Evolutionary conservation across 2,113 vertebrate genomes (phyloP).

Genomic region (Rafetus swinhoei): DNA sequence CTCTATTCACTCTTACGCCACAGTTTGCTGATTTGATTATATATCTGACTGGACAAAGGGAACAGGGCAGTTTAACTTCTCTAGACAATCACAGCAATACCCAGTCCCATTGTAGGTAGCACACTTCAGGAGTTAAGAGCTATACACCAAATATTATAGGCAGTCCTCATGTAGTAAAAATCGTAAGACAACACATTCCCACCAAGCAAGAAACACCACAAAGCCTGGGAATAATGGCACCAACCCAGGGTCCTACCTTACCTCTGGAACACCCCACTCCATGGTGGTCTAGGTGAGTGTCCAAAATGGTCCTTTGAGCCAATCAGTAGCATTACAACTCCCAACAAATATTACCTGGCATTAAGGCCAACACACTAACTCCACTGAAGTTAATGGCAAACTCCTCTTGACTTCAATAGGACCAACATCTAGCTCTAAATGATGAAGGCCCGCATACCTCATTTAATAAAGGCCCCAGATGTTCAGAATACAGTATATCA

Average conservation of each 20-base stretch:
- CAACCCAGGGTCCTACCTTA: constrained; percentile 25
- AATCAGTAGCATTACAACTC: neutral
- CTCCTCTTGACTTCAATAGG: rapidly evolving
- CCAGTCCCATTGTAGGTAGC: constrained; percentile 33
- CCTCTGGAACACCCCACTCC: constrained; percentile 13
- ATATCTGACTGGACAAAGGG: constrained; percentile 41
- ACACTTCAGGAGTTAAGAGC: constrained; percentile 38
- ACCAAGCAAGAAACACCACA: neutral
- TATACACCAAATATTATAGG: constrained; percentile 39
- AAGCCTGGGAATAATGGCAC: neutral
- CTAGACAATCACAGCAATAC: constrained; percentile 57
- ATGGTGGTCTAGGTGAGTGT: neutral
- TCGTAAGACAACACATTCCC: constrained; percentile 49
- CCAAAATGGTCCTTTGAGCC: neutral
- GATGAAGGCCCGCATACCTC: rapidly evolving
- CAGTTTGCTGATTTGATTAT: constrained; percentile 62
- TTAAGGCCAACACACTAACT: neutral
- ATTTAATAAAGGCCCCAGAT: neutral
- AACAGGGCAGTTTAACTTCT: constrained; percentile 64
- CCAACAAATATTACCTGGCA: neutral
- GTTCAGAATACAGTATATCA: neutral
- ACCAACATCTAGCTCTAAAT: neutral
- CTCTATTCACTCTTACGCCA: constrained; percentile 26
- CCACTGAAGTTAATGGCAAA: neutral
- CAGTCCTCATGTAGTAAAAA: constrained; percentile 53